These are phyloP conservation scores for Lethrus apterus DNA, from an alignment of 1,140 invertebrate genomes.

Conservation along the genomic window DNA sequence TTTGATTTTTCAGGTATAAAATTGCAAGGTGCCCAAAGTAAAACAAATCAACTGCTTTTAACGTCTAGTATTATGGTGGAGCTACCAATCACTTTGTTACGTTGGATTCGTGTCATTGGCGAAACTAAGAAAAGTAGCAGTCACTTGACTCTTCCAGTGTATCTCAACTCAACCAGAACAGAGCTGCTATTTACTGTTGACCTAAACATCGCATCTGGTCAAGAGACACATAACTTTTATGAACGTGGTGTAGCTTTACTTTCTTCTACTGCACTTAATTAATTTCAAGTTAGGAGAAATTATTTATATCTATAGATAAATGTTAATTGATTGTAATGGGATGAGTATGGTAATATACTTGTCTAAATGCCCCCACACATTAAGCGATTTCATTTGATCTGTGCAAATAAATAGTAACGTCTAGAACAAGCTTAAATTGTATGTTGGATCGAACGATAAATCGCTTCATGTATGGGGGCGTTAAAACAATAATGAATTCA, in stretches of 20 bases:
- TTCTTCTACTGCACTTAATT: constrained; percentile 84
- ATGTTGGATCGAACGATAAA: too few species aligned
- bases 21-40: constrained; percentile 89
- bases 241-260: constrained; percentile 94
- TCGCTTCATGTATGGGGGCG: too few species aligned
- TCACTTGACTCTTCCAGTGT: constrained; percentile 88
- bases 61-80: constrained; percentile 93
- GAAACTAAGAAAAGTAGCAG: constrained; percentile 49
- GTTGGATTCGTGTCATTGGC: constrained; percentile 61
- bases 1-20: constrained; percentile 62
- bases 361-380: too few species aligned
- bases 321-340: too few species aligned
- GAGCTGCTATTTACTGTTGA: constrained; percentile 95
- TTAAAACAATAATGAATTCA: too few species aligned
- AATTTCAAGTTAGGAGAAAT: constrained; percentile 38
- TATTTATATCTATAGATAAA: constrained; percentile 5
- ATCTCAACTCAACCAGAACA: constrained; percentile 90
- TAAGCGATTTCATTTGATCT: too few species aligned
- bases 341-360: too few species aligned
- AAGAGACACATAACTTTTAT: constrained; percentile 89
- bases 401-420: too few species aligned
- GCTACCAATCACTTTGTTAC: constrained; percentile 76
- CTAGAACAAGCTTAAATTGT: too few species aligned
- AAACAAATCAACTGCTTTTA: constrained; percentile 83
- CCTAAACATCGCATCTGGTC: constrained; percentile 77